Percentiles rank a stretch among this genome's conserved stretches.
These are phyloP conservation scores for Neotoma lepida DNA, from an alignment of 2,113 vertebrate species.

Conservation along the genomic window DNA sequence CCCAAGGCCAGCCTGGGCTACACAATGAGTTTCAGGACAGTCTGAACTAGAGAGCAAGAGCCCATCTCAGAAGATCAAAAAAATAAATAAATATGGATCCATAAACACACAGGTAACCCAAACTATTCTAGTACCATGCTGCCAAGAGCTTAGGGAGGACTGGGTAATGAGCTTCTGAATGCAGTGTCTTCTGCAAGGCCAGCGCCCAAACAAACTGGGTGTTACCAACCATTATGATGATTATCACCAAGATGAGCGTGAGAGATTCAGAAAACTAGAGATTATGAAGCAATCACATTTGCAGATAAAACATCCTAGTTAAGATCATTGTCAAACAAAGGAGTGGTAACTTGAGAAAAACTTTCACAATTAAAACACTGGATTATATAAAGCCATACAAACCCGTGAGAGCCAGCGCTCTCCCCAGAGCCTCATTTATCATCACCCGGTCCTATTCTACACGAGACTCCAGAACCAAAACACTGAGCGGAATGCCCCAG, in stretches of 20 bases:
- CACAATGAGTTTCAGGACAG: neutral
- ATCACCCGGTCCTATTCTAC: neutral
- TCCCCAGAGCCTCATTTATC: neutral
- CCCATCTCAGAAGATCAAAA: neutral
- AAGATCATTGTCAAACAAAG: slow-evolving; percentile 1
- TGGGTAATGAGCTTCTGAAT: neutral
- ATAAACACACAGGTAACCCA: neutral
- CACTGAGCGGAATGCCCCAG: neutral
- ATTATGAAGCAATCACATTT: neutral
- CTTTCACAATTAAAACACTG: neutral
- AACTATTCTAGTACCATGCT: neutral
- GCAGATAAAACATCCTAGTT: neutral
- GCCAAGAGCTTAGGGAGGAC: neutral
- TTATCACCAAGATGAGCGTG: neutral
- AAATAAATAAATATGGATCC: too few relatives aligned
- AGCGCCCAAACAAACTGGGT: neutral
- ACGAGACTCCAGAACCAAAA: neutral
- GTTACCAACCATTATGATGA: neutral
- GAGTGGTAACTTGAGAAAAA: neutral
- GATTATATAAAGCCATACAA: neutral
- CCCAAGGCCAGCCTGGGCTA: neutral
- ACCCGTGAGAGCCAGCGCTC: neutral
- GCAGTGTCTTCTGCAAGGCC: neutral
- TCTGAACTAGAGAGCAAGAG: neutral
- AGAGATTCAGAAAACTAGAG: neutral